Conservation (phyloP, 2,113 vertebrate species). For the Riparia riparia region DNA sequence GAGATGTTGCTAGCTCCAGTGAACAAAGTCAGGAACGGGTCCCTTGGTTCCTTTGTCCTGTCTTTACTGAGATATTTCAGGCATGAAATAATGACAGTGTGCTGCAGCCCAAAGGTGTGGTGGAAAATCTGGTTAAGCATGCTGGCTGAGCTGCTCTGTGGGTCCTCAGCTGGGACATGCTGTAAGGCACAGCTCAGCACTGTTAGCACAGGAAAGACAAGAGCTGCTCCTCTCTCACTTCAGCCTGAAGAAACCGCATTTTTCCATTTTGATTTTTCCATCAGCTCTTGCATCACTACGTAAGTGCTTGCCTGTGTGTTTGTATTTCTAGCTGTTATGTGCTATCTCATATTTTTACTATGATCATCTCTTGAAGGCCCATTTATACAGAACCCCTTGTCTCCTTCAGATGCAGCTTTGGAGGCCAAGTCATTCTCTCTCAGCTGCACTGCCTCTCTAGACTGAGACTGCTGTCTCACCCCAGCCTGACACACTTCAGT, state of each 20-base stretch:
- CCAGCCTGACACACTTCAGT: not conserved
- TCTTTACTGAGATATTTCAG: conserved; percentile 1
- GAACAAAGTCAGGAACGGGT: not conserved
- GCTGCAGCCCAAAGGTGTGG: not conserved
- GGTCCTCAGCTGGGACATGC: not conserved
- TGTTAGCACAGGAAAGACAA: not conserved
- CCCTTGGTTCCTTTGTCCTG: not conserved
- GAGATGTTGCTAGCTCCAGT: not conserved
- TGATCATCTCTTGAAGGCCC: not conserved
- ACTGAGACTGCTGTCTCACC: not conserved
- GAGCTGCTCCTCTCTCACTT: not conserved
- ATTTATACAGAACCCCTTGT: not conserved
- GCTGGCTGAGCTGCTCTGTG: not conserved
- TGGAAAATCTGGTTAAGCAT: conserved; percentile 8
- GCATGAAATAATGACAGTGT: conserved; percentile 17
- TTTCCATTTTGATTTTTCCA: not conserved
- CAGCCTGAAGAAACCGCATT: not conserved
- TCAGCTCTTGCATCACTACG: not conserved
- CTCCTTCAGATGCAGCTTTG: not conserved
- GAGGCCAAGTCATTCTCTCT: not conserved
- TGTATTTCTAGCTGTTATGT: not conserved
- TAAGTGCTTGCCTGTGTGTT: not conserved
- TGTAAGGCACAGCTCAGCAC: not conserved
- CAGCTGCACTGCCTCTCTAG: not conserved
- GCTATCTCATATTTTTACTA: not conserved